These are phyloP conservation scores for Chouioia cunea DNA, from an alignment of 2,888 invertebrate genomes.

Conservation along the genomic window DNA sequence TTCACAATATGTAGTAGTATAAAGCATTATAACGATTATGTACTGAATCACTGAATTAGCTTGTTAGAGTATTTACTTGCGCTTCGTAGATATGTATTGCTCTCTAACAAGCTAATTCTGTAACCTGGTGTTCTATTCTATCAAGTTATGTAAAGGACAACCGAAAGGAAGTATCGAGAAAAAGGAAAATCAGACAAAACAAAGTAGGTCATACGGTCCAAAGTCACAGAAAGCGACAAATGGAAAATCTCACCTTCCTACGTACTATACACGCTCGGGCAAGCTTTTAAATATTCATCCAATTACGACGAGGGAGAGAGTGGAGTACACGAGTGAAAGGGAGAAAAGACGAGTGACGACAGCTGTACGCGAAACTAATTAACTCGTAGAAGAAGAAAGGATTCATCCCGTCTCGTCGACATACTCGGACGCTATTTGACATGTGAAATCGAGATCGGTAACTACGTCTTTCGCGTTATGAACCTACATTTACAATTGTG, in stretches of 20 bases:
- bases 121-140: too few species aligned
- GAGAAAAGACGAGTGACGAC: neutral
- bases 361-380: conserved; percentile 22
- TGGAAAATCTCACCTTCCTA: neutral
- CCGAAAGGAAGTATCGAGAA: neutral
- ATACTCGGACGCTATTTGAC: neutral
- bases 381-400: conserved; percentile 1
- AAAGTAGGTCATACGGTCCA: conserved; percentile 10
- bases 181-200: conserved; percentile 5
- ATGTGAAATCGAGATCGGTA: too few species aligned
- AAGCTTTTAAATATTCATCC: conserved; percentile 40
- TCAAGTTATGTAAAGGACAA: too few species aligned
- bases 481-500: too few species aligned
- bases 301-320: conserved; percentile 3
- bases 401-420: neutral
- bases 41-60: too few species aligned
- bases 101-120: too few species aligned
- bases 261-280: neutral
- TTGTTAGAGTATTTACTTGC: too few species aligned
- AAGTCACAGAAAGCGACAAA: conserved; percentile 11
- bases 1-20: too few species aligned
- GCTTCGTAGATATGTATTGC: too few species aligned
- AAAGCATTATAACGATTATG: too few species aligned
- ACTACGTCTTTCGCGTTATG: too few species aligned
- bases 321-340: neutral